These are phyloP conservation scores for Tigriopus californicus DNA, from an alignment of 2,888 invertebrate species.

Conservation along the genomic window DNA sequence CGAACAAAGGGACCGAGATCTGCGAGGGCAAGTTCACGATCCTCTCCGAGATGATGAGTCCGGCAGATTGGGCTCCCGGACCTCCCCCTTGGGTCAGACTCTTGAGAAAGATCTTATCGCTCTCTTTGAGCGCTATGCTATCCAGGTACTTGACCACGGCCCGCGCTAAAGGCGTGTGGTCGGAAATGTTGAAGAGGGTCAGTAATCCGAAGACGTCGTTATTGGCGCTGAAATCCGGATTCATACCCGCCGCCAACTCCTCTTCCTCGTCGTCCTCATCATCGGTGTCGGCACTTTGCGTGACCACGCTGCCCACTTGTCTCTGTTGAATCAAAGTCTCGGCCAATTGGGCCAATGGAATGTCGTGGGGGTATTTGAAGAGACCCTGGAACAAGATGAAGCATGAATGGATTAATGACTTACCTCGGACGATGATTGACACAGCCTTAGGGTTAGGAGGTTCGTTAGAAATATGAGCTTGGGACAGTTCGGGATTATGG, in stretches of 20 bases:
- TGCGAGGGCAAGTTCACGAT: constrained; percentile 7
- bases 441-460: no score
- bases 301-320: constrained; percentile 2
- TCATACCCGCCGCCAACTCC: neutral
- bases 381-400: no score
- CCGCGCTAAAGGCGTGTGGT: neutral
- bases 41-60: constrained; percentile 1
- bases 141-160: neutral
- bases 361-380: neutral
- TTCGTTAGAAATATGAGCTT: no score
- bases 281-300: neutral
- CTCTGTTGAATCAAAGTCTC: neutral
- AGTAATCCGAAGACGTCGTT: constrained; percentile 1
- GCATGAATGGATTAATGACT: no score
- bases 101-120: neutral
- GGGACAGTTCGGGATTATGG: no score
- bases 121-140: neutral
- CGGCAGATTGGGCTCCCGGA: neutral
- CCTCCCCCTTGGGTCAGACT: neutral
- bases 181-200: neutral
- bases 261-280: constrained; percentile 7
- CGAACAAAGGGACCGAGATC: constrained; percentile 5
- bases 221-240: neutral
- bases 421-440: no score
- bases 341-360: neutral